These are phyloP conservation scores for Stenotaenia linearis DNA, from an alignment of 2,888 invertebrate species.

Conservation along the genomic window DNA sequence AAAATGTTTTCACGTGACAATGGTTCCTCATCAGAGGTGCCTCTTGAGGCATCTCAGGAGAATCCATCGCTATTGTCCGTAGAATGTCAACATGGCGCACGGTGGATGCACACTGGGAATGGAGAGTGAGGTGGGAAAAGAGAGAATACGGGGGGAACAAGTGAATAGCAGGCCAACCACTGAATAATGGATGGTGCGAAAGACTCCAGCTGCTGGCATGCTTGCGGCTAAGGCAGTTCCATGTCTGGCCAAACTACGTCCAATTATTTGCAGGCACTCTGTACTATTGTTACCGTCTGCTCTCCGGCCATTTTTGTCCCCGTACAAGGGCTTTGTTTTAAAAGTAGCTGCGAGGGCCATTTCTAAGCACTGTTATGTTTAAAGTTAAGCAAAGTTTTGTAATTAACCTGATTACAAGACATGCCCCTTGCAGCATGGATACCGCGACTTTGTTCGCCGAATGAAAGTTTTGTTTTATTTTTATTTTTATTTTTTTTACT, in stretches of 20 bases:
- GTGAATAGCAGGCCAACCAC: conserved; percentile 24
- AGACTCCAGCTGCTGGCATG: not conserved
- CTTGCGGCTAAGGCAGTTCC: conserved; percentile 24
- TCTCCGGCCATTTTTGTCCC: not conserved
- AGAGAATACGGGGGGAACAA: conserved; percentile 5
- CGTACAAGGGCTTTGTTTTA: not conserved
- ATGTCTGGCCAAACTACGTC: not conserved
- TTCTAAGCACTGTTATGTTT: not conserved
- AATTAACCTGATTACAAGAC: no score
- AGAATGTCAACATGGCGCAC: conserved; percentile 24
- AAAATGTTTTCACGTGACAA: conserved; percentile 11
- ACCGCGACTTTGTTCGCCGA: no score
- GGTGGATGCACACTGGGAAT: conserved; percentile 20
- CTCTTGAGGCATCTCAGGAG: conserved; percentile 19
- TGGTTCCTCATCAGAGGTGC: conserved; percentile 17
- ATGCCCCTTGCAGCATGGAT: no score
- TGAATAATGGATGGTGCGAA: conserved; percentile 22
- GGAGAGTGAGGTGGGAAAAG: conserved; percentile 17
- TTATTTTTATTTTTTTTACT: not conserved
- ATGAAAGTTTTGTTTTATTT: not conserved
- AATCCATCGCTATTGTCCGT: conserved; percentile 21
- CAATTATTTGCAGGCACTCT: conserved; percentile 14
- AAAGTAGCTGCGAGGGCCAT: not conserved
- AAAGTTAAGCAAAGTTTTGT: not conserved
- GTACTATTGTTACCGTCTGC: not conserved